Percentiles rank a stretch among this genome's conserved stretches.
Conservation (phyloP, 1,140 invertebrate genomes). For the Ectropis grisescens region DNA sequence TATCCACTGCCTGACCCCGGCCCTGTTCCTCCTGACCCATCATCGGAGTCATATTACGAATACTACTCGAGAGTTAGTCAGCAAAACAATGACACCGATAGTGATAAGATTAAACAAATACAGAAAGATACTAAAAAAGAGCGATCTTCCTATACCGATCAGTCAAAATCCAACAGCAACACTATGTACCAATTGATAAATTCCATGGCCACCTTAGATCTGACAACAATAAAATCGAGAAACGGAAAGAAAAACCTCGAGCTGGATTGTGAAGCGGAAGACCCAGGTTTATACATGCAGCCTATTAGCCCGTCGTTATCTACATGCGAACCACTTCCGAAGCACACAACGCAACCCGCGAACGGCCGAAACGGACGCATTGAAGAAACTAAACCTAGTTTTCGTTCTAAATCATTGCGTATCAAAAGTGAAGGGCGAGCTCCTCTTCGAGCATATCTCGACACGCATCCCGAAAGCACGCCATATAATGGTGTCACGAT, state of each 20-base stretch:
- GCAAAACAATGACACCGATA: slow-evolving; percentile 64
- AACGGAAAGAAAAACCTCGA: slow-evolving; percentile 39
- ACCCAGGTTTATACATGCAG: slow-evolving; percentile 55
- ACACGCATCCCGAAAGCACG: slow-evolving; percentile 29
- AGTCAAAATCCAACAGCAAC: slow-evolving; percentile 29
- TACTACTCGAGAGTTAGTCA: slow-evolving; percentile 68
- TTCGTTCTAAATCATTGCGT: slow-evolving; percentile 66
- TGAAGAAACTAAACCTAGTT: slow-evolving; percentile 49
- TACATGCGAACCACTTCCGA: slow-evolving; percentile 55
- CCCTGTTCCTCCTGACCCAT: slow-evolving; percentile 52
- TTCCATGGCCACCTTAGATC: slow-evolving; percentile 61
- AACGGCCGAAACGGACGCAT: slow-evolving; percentile 50
- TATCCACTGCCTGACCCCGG: slow-evolving; percentile 54
- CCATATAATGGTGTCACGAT: slow-evolving; percentile 56
- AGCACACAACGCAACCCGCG: slow-evolving; percentile 41
- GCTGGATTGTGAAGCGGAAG: slow-evolving; percentile 50
- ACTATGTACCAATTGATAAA: slow-evolving; percentile 61
- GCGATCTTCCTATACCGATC: slow-evolving; percentile 16
- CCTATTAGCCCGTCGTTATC: slow-evolving; percentile 53
- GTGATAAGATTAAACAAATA: slow-evolving; percentile 55
- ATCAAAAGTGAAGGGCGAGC: slow-evolving; percentile 64
- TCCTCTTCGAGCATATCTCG: slow-evolving; percentile 49
- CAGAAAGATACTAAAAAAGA: slow-evolving; percentile 48
- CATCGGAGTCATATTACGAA: slow-evolving; percentile 65
- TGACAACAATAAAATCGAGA: slow-evolving; percentile 45